phyloP scores from a whole-genome alignment of 2,797 vertebrate species.

The Peromyscus melanophrys region DNA sequence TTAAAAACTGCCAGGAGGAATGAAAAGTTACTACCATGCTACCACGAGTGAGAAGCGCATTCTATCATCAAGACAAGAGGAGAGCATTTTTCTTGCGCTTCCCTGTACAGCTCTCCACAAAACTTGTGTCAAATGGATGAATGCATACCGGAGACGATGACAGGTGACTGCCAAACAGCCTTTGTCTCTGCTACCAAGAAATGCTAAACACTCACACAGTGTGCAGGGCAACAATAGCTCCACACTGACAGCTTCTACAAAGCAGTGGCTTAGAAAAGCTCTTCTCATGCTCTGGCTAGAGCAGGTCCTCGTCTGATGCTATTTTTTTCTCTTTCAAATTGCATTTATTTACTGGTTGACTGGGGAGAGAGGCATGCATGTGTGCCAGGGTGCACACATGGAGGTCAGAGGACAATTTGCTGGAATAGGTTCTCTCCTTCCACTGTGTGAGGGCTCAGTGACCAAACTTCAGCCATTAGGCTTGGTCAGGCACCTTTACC shows the following conservation, averaged over 20 bases:
- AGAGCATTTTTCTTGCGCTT: constrained; percentile 85
- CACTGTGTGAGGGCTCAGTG: background rate
- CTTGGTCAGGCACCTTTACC: background rate
- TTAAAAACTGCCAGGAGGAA: constrained; percentile 81
- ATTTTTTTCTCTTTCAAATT: background rate
- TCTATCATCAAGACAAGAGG: constrained; percentile 78
- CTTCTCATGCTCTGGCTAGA: background rate
- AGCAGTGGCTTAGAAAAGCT: background rate
- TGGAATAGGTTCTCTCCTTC: background rate
- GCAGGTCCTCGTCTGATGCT: background rate
- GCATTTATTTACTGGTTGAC: background rate
- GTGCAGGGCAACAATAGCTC: background rate
- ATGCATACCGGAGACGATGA: constrained; percentile 42
- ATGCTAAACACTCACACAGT: background rate
- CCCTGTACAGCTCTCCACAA: constrained; percentile 60
- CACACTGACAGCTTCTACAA: background rate
- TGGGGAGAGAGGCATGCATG: background rate
- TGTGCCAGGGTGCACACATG: background rate
- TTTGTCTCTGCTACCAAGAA: constrained; percentile 37
- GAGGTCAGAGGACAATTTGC: background rate
- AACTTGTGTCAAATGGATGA: constrained; percentile 69
- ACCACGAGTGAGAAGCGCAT: constrained; percentile 81
- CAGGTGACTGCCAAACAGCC: constrained; percentile 40
- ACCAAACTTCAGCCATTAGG: background rate
- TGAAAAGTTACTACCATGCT: constrained; percentile 82